These are phyloP conservation scores for Diadromus collaris DNA, from an alignment of 2,888 invertebrate species.

Conservation along the genomic window DNA sequence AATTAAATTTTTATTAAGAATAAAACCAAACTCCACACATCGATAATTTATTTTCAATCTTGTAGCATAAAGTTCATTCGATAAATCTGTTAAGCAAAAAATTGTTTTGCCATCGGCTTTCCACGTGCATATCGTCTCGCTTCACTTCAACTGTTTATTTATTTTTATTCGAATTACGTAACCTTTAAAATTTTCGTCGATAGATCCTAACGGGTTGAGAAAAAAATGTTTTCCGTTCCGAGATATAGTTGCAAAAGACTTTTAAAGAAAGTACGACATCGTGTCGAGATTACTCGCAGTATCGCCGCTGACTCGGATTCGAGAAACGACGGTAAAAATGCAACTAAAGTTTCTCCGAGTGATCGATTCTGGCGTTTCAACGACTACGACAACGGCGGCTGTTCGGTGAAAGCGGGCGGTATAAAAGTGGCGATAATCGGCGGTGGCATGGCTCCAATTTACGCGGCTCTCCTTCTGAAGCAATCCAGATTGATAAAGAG, in stretches of 20 bases:
- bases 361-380: not conserved
- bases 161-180: constrained; percentile 22
- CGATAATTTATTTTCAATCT: not conserved
- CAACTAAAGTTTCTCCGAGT: constrained; percentile 6
- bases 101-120: not conserved
- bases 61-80: not conserved
- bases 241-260: constrained; percentile 13
- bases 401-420: constrained; percentile 30
- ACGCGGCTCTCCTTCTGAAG: constrained; percentile 72
- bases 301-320: not conserved
- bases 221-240: constrained; percentile 48
- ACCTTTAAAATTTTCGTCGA: constrained; percentile 38
- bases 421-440: constrained; percentile 73
- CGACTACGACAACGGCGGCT: not conserved
- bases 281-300: constrained; percentile 6
- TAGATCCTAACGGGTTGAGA: not conserved
- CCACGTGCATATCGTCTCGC: not conserved
- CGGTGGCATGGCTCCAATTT: constrained; percentile 70
- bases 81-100: not conserved
- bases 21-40: too few relatives aligned
- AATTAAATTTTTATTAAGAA: too few relatives aligned
- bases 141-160: constrained; percentile 23
- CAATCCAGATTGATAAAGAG: constrained; percentile 71
- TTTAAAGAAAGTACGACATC: not conserved
- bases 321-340: constrained; percentile 1